Conservation (phyloP, 92 coral and sea anemone genomes). For the Micromussa lordhowensis region DNA sequence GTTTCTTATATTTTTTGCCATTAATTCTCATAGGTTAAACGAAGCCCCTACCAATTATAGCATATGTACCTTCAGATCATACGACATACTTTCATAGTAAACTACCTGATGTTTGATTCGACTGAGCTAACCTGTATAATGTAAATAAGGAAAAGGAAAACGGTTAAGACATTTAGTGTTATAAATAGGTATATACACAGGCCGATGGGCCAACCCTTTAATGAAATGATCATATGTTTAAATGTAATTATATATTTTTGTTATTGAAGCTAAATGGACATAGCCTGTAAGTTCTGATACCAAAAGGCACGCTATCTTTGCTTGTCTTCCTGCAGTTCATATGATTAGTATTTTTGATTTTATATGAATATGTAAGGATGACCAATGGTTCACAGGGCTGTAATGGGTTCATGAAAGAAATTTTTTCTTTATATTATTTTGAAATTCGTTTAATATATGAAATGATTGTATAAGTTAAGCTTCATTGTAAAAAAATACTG, state of each 20-base stretch:
- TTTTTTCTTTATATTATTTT: neutral
- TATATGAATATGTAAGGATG: neutral
- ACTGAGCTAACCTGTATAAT: neutral
- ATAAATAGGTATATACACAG: neutral
- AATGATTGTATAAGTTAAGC: conserved; percentile 14
- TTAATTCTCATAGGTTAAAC: neutral
- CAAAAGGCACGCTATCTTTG: neutral
- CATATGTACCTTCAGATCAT: neutral
- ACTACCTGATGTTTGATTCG: neutral
- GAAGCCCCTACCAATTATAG: neutral
- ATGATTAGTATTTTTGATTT: neutral
- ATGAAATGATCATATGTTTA: conserved; percentile 8
- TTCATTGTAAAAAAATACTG: neutral
- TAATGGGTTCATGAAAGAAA: neutral
- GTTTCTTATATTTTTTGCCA: neutral
- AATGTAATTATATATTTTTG: conserved; percentile 5
- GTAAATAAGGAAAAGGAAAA: neutral
- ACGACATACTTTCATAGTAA: neutral
- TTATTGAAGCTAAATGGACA: neutral
- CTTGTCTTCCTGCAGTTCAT: neutral
- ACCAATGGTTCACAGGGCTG: neutral
- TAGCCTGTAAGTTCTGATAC: neutral
- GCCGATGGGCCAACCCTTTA: neutral
- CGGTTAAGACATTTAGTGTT: neutral
- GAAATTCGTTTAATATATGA: conserved; percentile 6